Base-by-base conservation (phyloP, 2,113 vertebrate genomes). In the Oreocharis arfaki region DNA sequence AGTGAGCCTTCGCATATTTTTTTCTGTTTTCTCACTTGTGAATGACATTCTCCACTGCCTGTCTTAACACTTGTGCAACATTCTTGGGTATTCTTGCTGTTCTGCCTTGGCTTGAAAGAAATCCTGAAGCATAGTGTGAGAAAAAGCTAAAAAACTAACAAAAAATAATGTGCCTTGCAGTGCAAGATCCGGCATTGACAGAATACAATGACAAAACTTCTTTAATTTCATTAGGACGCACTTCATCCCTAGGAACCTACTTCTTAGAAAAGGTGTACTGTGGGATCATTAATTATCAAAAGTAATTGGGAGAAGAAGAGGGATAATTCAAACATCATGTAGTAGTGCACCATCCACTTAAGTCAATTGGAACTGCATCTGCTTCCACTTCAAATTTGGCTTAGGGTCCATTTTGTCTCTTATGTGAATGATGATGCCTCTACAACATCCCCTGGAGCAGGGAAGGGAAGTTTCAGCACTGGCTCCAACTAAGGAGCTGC, bases 321-420 rank as follows among this genome's bases (percentile, higher is more conserved):
- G 60, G 73, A 57, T 93, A 97, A 94, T 95, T 96, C 92, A 96
- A 95, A 95, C 77, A 87, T 44, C 33, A 2, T 63, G 56, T 68
- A 95, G 88, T 33, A 91, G 82, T 37, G 93, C 88, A 78, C 84
- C 93, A 95, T 59, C 93, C 92, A 97, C 95, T 97, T 88, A 52
- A 96, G 57, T 90, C 95, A 96, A 96, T 89, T 94, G 95, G 81
- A 95, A 80, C 71, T 28, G 64, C 95, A 97, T 97, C 95, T 97
- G 95, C 88, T 97, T 97, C 92, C 95, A 96, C 95, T 94, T 96
- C 88, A 94, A 23, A 77, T 86, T 86, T 97, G 91, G 90, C 87
- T 91, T 84, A 68, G 85, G 87, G 95, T 97, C 93, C 90, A 11
- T 91, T 96, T 88, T 71, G 68, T 63, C 75, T 95, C 79, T 89